Base-by-base conservation (phyloP, 2,797 vertebrate species). In the Podarcis lilfordi region DNA sequence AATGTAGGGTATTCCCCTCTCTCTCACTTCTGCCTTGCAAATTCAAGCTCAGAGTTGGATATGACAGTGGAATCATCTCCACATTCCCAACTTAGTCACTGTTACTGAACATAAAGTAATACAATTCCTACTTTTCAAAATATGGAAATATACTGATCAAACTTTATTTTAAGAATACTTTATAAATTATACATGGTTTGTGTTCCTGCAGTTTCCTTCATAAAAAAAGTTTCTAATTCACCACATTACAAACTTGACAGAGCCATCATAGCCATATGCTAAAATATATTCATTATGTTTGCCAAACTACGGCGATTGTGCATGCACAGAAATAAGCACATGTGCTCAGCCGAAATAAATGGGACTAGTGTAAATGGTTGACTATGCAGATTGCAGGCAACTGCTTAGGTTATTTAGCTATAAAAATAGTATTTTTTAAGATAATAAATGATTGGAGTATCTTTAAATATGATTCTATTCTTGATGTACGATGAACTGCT, bases 211-310 rank as follows among this genome's bases (percentile, higher is more conserved):
- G 21, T 21, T 77, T 23, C 43, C 75, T 69, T 85, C 43, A 69
- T 10, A 76, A 80, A 4, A 4, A 5, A 55, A 4, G 13, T 64
- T 77, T 85, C 61, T 35, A 21, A 84, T 77, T 45, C 23, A 40
- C 29, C 25, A 45, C n/a, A 68, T 32, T 59, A 74, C 69, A 88
- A 45, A 64, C 7, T 43, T 77, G 32, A 50, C 43, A 50, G 10
- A 29, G 69, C 10, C 35, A 59, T 35, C 43, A 80, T 15, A 59
- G 40, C 43, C 27, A 86, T 21, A 72, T 71, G 29, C 21, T 43
- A 72, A 80, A 87, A 80, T 61, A 87, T 13, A 72, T 75, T 87
- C 55, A 75, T 23, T n/a, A n/a, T 69, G 11, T 80, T 50, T 71
- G 40, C 15, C 45, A 59, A 79, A 69, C 27, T 15, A 27, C 10